A percentile compares a stretch with the other conserved stretches of the same genome.
phyloP scores from a whole-genome alignment of 2,113 vertebrate genomes.

The Motacilla tschutschensis region DNA sequence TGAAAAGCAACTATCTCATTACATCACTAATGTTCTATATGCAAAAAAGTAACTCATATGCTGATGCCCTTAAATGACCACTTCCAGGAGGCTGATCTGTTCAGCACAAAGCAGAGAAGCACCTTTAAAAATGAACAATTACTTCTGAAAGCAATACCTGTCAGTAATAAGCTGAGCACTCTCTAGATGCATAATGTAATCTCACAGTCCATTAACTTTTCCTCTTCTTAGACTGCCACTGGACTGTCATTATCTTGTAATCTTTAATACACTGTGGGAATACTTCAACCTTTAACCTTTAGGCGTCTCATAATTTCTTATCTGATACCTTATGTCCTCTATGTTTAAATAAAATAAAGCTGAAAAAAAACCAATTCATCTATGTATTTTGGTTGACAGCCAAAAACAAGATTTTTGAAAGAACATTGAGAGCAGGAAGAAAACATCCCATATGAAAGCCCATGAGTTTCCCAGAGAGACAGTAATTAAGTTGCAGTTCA shows the following conservation, averaged over 20 bases:
- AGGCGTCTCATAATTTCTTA: background rate
- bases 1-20: background rate
- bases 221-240: background rate
- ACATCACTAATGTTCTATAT: background rate
- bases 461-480: background rate
- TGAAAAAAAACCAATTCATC: background rate
- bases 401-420: background rate
- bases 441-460: background rate
- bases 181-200: conserved; percentile 64
- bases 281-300: background rate
- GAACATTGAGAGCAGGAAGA: background rate
- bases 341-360: background rate
- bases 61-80: background rate
- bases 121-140: conserved; percentile 24
- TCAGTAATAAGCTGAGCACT: conserved; percentile 19
- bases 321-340: background rate
- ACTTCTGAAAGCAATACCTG: conserved; percentile 54
- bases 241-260: background rate
- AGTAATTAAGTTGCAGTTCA: background rate
- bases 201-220: conserved; percentile 55
- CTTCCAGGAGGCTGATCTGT: background rate
- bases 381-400: background rate
- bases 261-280: background rate
- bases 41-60: background rate
- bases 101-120: background rate